A percentile compares a stretch with the other conserved stretches of the same genome.
phyloP scores from a whole-genome alignment of 2,797 vertebrate species.

The Eulemur albifrons region DNA sequence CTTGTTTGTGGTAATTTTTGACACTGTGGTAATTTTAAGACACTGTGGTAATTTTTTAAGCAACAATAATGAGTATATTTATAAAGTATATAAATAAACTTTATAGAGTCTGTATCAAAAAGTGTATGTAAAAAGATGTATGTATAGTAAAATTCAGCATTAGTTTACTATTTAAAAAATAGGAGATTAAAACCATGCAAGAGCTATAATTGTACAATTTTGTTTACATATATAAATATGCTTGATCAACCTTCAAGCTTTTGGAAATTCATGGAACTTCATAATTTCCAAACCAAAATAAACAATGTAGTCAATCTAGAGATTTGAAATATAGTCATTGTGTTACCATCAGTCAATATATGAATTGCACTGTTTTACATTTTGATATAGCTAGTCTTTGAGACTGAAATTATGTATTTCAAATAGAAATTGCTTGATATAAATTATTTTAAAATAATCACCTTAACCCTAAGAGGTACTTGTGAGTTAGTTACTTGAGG shows the following conservation, averaged over 20 bases:
- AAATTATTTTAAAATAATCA: background rate
- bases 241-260: background rate
- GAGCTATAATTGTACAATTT: background rate
- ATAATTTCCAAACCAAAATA: background rate
- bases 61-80: background rate
- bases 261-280: background rate
- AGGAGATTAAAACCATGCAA: background rate
- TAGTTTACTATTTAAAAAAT: background rate
- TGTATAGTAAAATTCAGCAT: background rate
- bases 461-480: background rate
- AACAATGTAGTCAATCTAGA: background rate
- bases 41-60: background rate
- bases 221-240: background rate
- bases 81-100: background rate
- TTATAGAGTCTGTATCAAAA: background rate
- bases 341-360: background rate
- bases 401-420: background rate
- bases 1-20: background rate
- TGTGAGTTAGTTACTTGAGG: background rate
- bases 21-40: background rate
- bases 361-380: background rate
- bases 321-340: background rate
- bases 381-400: background rate
- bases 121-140: background rate
- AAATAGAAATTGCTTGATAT: background rate